Evolutionary conservation across 2,888 invertebrate species (phyloP), one percentile per base, ranked within the genome.

Genomic region (Magallana nippona): DNA sequence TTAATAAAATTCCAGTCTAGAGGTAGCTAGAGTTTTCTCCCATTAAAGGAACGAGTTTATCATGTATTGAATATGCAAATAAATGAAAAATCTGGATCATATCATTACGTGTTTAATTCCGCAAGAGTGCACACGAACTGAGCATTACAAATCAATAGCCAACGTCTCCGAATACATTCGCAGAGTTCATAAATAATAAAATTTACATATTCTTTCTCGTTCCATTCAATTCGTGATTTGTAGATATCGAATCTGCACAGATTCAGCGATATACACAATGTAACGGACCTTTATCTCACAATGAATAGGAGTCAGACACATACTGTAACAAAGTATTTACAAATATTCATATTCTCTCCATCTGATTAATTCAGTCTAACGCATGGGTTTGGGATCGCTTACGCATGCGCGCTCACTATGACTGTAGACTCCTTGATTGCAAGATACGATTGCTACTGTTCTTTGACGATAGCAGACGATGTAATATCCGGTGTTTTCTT

Each of bases 401-500:
- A 84, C 85, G 44, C 85, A 86, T 80, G 85, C 82, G 32, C 84
- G 81, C 57, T 82, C 83, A 32, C 2, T 79, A 78, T 90, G 90
- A 58, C 88, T 89, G 79, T 90, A 90, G 60, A 83, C 85, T 22
- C 89, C 90, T 19, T 87, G 85, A 10, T 89, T 89, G 78, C 90
- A 90, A 32, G 88, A 87, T n/a, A 90, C 90, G 56, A 90, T 88
- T 17, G 90, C 89, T n/a, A 90, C 89, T n/a, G 89, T 91, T 86
- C 91, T 85, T 71, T 89, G 86, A 58, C 86, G 86, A 84, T 90
- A 89, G 79, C 91, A 91, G 27, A 90, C 88, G 55, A 90, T 89
- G 82, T 89, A 91, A 58, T 86, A 89, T 56, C 90, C 89, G 0
- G 89, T 89, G 79, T 89, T 89, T 71, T 87, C 87, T 11, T 88